These are phyloP conservation scores for Pavo muticus DNA, from an alignment of 2,113 vertebrate genomes.

Conservation along the genomic window DNA sequence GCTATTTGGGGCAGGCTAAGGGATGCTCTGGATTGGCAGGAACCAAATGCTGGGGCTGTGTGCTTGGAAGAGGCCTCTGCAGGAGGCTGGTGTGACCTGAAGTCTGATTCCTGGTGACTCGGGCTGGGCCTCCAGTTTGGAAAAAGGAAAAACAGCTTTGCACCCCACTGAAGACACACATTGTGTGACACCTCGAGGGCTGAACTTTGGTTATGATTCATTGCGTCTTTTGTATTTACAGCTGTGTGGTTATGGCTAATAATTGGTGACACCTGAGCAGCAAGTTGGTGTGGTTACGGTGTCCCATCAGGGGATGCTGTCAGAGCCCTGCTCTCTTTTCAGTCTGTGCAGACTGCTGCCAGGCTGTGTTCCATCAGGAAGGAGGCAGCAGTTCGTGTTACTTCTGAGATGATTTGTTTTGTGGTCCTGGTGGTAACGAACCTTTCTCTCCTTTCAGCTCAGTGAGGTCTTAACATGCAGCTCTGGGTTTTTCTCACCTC, in stretches of 20 bases:
- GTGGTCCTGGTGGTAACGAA: neutral
- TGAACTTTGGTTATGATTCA: neutral
- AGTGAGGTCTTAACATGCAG: neutral
- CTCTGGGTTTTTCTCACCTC: neutral
- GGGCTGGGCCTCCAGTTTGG: neutral
- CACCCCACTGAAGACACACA: neutral
- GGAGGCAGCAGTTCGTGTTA: neutral
- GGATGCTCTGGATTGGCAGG: neutral
- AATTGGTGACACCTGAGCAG: neutral
- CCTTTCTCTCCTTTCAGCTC: neutral
- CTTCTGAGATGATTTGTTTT: neutral
- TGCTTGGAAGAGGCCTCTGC: neutral
- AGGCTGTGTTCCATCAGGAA: neutral
- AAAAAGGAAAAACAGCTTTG: neutral
- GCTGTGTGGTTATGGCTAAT: neutral
- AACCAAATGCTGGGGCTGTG: neutral
- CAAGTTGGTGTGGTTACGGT: neutral
- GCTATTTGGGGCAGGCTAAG: neutral
- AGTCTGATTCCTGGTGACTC: neutral
- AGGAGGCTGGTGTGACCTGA: neutral
- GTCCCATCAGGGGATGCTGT: neutral
- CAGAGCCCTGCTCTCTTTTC: neutral
- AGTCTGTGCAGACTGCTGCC: neutral
- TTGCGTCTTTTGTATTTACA: neutral
- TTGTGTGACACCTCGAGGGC: neutral